Conservation (phyloP, 2,888 invertebrate species). For the Dasypogon diadema region DNA sequence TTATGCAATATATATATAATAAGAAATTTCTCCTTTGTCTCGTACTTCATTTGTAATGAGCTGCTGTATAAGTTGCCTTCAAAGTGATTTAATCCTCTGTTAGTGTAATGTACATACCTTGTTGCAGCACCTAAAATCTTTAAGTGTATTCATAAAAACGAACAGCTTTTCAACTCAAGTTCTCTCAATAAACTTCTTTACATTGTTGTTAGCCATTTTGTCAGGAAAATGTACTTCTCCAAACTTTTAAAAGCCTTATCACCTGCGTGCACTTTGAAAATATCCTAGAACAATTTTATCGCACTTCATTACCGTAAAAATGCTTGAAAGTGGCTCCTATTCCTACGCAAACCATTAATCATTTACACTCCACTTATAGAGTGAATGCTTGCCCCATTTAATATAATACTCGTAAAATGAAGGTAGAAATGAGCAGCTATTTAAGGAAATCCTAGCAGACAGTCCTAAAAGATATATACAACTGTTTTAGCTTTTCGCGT, state of each 20-base stretch:
- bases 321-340: constrained; percentile 20
- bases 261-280: constrained; percentile 13
- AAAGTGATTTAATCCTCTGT: no score
- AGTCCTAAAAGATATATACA: not conserved
- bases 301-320: constrained; percentile 26
- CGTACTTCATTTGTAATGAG: no score
- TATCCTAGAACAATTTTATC: constrained; percentile 31
- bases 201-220: no score
- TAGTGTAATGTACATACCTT: no score
- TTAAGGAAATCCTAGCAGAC: constrained; percentile 9
- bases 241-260: not conserved
- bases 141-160: no score
- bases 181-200: no score
- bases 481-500: constrained; percentile 26
- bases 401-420: constrained; percentile 5
- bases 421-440: constrained; percentile 30
- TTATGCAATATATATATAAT: no score
- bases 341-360: constrained; percentile 37
- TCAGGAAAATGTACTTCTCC: no score
- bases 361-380: constrained; percentile 32
- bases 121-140: no score
- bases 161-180: no score
- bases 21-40: no score
- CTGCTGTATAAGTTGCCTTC: no score
- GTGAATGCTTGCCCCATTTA: constrained; percentile 28